These are phyloP conservation scores for Mesoligia furuncula DNA, from an alignment of 2,888 invertebrate species.

Conservation along the genomic window DNA sequence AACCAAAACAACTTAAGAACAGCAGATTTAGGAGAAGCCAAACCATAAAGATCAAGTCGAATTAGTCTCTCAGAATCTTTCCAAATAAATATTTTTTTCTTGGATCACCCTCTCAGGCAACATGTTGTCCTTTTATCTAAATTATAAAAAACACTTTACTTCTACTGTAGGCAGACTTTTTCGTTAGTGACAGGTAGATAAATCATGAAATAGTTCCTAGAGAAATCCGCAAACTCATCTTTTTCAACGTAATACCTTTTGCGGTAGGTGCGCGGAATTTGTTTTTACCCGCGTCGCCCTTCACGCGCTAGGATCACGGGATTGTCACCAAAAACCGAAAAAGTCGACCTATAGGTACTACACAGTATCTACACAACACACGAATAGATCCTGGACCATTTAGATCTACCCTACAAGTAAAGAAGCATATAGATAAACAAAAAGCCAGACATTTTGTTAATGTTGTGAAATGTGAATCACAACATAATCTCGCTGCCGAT, in stretches of 20 bases:
- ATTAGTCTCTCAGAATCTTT: not conserved
- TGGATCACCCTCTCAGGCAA: not conserved
- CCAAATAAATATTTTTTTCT: not conserved
- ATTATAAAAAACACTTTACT: not conserved
- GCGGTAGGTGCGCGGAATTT: not conserved
- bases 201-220: not conserved
- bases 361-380: not conserved
- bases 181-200: not conserved
- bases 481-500: slow-evolving; percentile 75
- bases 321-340: not conserved
- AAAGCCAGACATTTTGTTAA: slow-evolving; percentile 51
- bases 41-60: not conserved
- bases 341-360: too few species aligned
- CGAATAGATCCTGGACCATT: not conserved
- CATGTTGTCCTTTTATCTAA: not conserved
- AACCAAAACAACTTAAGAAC: not conserved
- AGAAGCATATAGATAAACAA: slow-evolving; percentile 37
- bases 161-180: too few species aligned
- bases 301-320: not conserved
- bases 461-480: slow-evolving; percentile 74
- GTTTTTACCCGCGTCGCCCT: not conserved
- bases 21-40: not conserved
- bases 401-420: not conserved
- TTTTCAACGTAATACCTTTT: too few species aligned
- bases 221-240: not conserved